Evolutionary conservation across 2,113 vertebrate species (phyloP), one percentile per base, ranked within the genome.

Genomic region (Ptychochromis oligacanthus): DNA sequence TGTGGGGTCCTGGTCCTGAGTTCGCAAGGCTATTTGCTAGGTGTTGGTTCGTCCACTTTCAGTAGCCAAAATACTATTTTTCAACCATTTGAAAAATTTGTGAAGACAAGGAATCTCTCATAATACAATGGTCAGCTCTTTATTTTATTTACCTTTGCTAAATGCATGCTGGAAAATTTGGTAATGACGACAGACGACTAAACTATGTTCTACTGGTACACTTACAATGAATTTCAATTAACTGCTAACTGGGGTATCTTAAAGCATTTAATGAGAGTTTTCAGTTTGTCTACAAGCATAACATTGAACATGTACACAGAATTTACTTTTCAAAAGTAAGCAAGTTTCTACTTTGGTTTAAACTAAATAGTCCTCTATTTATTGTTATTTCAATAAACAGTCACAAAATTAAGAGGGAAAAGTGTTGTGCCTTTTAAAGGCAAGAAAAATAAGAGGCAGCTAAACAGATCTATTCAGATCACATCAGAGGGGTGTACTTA

Each of bases 301-400:
- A 10, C 52, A 31, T 31, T 72, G 24, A 72, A 13, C 2, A 0
- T 72, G 26, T 52, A 20, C 43, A 72, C 43, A 70, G 9, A 31
- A 0, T 31, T 72, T 8, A n/a, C 43, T 28, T 72, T 72, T 6
- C 43, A 52, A 17, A 31, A 14, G 2, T 40, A 65, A 28, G 7
- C 0, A 26, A n/a, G 43, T 31, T 72, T 72, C 17, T 52, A 52
- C 24, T 52, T 0, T 28, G 22, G 17, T 70, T 72, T 20, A 72
- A 20, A 54, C 43, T 52, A 52, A 52, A 9, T 46, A 31, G 11
- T 0, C 46, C 67, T 7, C 28, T 31, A 31, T 31, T 31, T 4
- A n/a, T n/a, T 31, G 62, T 24, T 43, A 17, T 2, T 26, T 15
- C 43, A 46, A 3, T 40, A 26, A 49, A 52, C 17, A 31, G 26